Conservation (phyloP, 2,113 vertebrate species). For the Microcebus lehilahytsara region DNA sequence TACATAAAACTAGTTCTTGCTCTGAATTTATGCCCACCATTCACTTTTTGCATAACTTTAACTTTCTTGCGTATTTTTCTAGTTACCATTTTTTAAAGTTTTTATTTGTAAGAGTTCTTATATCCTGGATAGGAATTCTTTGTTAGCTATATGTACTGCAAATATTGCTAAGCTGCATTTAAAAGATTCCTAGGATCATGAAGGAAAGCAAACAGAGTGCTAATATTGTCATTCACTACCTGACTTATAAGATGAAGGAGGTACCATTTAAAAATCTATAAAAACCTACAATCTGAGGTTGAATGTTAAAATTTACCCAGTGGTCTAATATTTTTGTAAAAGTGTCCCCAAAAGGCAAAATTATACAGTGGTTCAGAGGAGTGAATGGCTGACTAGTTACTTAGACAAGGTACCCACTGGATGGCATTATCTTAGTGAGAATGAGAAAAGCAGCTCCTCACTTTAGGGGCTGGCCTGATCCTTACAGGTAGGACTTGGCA, state of each 20-base stretch:
- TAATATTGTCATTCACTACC: neutral
- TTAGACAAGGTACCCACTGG: neutral
- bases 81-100: neutral
- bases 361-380: neutral
- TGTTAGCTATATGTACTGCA: neutral
- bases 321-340: neutral
- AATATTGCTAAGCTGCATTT: neutral
- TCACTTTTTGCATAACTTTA: neutral
- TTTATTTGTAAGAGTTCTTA: neutral
- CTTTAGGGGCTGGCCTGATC: neutral
- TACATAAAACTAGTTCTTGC: neutral
- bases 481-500: neutral
- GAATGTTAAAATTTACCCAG: neutral
- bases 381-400: neutral
- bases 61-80: neutral
- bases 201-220: neutral
- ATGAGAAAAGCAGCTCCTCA: neutral
- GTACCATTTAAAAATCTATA: neutral
- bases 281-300: conserved; percentile 2
- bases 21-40: neutral
- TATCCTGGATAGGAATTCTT: neutral
- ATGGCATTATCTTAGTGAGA: neutral
- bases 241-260: neutral
- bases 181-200: neutral
- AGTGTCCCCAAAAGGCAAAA: neutral